Evolutionary conservation across 1,140 invertebrate species (phyloP), one percentile per base, ranked within the genome.

Genomic region (Lanistes nyassanus): DNA sequence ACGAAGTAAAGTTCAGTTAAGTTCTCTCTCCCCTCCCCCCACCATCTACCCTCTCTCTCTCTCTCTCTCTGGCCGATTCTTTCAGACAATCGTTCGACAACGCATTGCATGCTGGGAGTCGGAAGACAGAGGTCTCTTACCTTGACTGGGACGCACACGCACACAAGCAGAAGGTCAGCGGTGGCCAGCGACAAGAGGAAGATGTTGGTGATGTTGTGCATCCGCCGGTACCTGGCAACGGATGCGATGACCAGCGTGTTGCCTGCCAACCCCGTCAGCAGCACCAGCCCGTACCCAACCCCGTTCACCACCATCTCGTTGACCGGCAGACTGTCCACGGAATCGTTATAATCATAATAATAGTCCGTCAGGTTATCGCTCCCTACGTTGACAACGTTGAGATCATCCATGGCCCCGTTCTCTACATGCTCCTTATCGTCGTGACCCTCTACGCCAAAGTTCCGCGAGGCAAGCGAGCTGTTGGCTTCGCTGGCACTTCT

Each of bases 121-220:
- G 29, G 26, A 21, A n/a, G 5, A 73, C 36, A 11, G 2, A 37
- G 56, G 11, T 64, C 7, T 69, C 89, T 91, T 89, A 94, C 93
- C 91, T 94, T 94, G 0, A 94, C 92, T 16, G 94, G 94, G 70
- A 94, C 93, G 86, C 94, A 94, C 80, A 94, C 91, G 37, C 92
- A 88, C 68, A 94, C 93, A 11, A 94, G 90, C 23, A 94, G 88
- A 2, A 94, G 90, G 88, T 94, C 94, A 1, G 94, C 93, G 1
- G 92, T 92, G 6, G 93, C 93, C 36, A 94, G 86, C 81, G 92
- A 93, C 3, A 87, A 65, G 31, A 94, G 87, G 79, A 95, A 94
- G 7, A 94, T 91, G 79, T 95, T 95, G 7, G 93, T 94, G 3
- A 93, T 91, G 81, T 84, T 92, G 76, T 90, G 86, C 87, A 93